A percentile compares a stretch with the other conserved stretches of the same genome.
phyloP scores from a whole-genome alignment of 2,113 vertebrate genomes.

The Brachirus orientalis region DNA sequence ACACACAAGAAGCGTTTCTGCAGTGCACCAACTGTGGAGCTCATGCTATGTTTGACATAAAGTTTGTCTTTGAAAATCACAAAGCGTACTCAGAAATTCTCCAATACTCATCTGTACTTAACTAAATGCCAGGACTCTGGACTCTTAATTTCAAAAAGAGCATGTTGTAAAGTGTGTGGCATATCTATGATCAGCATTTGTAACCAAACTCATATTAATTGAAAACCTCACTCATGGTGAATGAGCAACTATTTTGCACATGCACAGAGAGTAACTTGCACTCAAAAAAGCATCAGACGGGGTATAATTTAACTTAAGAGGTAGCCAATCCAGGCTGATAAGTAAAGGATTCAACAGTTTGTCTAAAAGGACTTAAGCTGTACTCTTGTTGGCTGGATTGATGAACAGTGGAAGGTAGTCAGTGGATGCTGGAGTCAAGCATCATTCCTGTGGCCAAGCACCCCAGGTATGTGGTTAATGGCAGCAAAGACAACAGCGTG shows the following conservation, averaged over 20 bases:
- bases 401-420: conserved; percentile 57
- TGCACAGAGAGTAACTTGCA: background rate
- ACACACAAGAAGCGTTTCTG: no score
- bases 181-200: conserved; percentile 45
- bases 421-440: conserved; percentile 68
- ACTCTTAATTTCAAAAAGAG: no score
- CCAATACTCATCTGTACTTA: no score
- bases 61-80: no score
- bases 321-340: conserved; percentile 8
- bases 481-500: conserved; percentile 54
- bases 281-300: conserved; percentile 6
- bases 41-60: no score
- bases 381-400: conserved; percentile 52
- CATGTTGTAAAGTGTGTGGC: no score
- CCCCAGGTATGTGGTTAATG: conserved; percentile 69
- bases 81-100: no score
- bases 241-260: conserved; percentile 18
- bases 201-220: conserved; percentile 36
- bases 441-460: conserved; percentile 67
- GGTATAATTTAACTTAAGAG: conserved; percentile 34
- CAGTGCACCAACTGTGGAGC: no score
- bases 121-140: no score
- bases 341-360: conserved; percentile 7
- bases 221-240: conserved; percentile 29
- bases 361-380: conserved; percentile 18